Evolutionary conservation across 1,140 invertebrate species (phyloP), one percentile per base, ranked within the genome.

Genomic region (Harlomillsia oculata): DNA sequence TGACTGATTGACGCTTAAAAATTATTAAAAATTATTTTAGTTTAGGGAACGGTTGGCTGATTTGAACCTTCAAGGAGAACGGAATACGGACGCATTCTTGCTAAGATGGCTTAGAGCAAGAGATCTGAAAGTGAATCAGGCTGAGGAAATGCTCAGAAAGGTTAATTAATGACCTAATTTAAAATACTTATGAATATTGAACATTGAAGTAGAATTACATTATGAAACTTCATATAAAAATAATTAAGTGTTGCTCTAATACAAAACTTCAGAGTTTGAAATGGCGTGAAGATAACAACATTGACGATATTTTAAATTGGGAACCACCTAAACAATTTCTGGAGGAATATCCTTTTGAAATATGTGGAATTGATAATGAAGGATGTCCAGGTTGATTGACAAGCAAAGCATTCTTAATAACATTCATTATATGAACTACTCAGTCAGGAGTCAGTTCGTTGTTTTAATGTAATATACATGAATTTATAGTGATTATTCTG

Each of bases 41-140:
- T 49, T 62, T 23, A 32, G 59, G 8, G 50, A 49, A 25, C 21
- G 46, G 29, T 52, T 62, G 9, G 26, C 39, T 2, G 59, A 62
- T 37, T 16, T 62, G 2, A 5, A 32, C 9, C 18, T 57, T 3
- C 26, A 29, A 28, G 37, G 21, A 1, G 39, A 62, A 21, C 77
- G 85, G 53, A 82, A 85, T 62, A 82, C 88, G 70, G 87, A 90
- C 67, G 77, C 82, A 59, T 90, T 80, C 70, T 73, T 89, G 16
- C 67, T 88, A 2, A 75, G 87, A 61, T 90, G 87, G 86, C 74
- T 91, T 0, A 72, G 81, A 78, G 62, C 62, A 2, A 43, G 62
- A 41, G 62, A 64, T 8, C 26, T 60, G 20, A 41, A 64, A 46
- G 25, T 64, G 8, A 39, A 32, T 3, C 34, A 51, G 26, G 57